Evolutionary conservation across 2,797 vertebrate genomes (phyloP).

Genomic region (Anguilla obscura): DNA sequence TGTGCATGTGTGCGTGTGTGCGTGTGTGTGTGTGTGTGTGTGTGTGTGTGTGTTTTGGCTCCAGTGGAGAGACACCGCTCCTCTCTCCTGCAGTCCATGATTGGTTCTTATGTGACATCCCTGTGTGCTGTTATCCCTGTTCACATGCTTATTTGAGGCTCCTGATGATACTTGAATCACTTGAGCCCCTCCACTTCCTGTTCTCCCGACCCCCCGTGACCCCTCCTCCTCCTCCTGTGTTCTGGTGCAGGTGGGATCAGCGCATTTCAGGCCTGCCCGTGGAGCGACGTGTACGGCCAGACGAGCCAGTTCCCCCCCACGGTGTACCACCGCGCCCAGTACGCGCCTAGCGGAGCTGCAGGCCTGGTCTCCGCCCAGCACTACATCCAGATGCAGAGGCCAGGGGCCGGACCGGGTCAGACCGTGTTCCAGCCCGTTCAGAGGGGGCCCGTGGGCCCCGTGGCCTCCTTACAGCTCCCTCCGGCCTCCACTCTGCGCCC

Average conservation of each 20-base stretch:
- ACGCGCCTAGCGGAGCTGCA: constrained; percentile 23
- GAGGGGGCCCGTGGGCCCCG: constrained; percentile 28
- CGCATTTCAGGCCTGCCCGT: constrained; percentile 70
- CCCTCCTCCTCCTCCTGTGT: background rate
- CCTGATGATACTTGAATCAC: background rate
- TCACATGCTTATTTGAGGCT: background rate
- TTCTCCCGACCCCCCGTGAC: background rate
- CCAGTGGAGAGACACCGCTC: background rate
- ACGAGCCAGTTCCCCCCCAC: constrained; percentile 57
- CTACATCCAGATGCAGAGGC: constrained; percentile 56
- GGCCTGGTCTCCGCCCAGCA: constrained; percentile 52
- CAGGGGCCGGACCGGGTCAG: constrained; percentile 32
- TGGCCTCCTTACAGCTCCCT: constrained; percentile 48
- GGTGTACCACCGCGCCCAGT: constrained; percentile 45
- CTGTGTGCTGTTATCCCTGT: background rate
- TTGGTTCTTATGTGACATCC: background rate
- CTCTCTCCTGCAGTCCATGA: background rate
- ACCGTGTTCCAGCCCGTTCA: constrained; percentile 42
- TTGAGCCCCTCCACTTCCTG: background rate
- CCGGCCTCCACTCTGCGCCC: constrained; percentile 57
- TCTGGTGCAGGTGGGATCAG: constrained; percentile 49
- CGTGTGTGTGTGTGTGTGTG: background rate
- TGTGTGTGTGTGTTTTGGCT: background rate
- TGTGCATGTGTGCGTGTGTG: no score
- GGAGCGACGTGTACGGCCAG: constrained; percentile 71